phyloP scores from a whole-genome alignment of 2,888 invertebrate species.

The Caenorhabditis virilis region DNA sequence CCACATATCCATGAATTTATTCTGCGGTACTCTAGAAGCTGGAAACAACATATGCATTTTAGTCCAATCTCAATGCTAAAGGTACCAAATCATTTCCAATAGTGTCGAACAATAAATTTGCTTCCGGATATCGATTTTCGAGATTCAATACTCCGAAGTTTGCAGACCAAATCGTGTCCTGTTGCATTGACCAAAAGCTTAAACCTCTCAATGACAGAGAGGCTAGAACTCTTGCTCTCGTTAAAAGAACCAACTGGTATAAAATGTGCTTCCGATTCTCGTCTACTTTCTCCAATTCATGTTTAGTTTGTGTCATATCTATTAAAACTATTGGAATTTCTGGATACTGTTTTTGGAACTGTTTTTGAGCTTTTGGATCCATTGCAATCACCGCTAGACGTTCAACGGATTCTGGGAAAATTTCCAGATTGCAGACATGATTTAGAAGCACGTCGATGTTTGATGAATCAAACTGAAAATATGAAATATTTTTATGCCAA shows the following conservation, averaged over 20 bases:
- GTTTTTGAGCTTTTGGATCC: constrained; percentile 33
- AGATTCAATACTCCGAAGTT: constrained; percentile 41
- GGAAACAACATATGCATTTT: no score
- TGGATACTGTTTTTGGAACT: constrained; percentile 24
- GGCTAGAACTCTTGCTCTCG: constrained; percentile 36
- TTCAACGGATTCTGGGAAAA: constrained; percentile 31
- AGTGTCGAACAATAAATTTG: constrained; percentile 42
- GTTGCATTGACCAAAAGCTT: constrained; percentile 54
- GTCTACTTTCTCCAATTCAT: constrained; percentile 5
- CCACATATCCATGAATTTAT: constrained; percentile 57
- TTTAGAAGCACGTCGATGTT: constrained; percentile 44
- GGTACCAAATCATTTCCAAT: constrained; percentile 50
- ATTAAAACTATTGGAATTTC: constrained; percentile 39
- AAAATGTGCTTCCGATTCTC: constrained; percentile 47
- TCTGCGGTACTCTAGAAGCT: constrained; percentile 37
- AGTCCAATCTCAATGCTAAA: not conserved
- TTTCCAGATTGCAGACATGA: constrained; percentile 48
- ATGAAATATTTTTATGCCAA: no score
- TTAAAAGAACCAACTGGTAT: constrained; percentile 45
- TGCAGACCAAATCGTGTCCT: constrained; percentile 49
- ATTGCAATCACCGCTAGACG: constrained; percentile 36
- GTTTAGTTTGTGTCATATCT: constrained; percentile 30
- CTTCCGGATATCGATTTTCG: constrained; percentile 37
- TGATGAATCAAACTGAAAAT: constrained; percentile 44
- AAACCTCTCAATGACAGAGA: constrained; percentile 34